Percentiles rank a stretch among this genome's conserved stretches.
Conservation (phyloP, 2,113 vertebrate species). For the Tringa solitaria region DNA sequence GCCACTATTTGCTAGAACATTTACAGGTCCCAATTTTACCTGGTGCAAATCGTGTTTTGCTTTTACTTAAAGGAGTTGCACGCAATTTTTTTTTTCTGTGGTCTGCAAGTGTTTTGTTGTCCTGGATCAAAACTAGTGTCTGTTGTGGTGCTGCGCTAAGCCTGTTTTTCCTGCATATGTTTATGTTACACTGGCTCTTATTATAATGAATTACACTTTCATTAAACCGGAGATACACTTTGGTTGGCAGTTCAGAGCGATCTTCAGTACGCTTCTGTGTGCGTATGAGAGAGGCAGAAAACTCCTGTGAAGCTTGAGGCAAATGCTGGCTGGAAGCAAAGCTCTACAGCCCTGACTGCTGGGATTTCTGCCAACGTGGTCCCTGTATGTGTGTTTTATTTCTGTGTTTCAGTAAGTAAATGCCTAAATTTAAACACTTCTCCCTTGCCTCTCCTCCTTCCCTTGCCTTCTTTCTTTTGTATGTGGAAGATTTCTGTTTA, state of each 20-base stretch:
- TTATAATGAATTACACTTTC: conserved; percentile 22
- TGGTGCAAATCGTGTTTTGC: not conserved
- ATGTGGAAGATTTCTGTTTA: not conserved
- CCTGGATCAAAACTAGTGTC: not conserved
- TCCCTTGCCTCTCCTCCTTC: not conserved
- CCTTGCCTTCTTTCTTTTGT: not conserved
- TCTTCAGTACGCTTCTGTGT: not conserved
- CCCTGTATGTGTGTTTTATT: not conserved
- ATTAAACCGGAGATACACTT: not conserved
- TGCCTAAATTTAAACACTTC: not conserved
- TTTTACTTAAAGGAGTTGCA: not conserved
- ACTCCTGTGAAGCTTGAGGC: not conserved
- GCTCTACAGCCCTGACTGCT: not conserved
- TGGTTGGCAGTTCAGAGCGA: not conserved
- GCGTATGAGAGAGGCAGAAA: not conserved
- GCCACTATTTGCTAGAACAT: not conserved
- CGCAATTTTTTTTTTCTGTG: not conserved
- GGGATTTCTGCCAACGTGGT: not conserved
- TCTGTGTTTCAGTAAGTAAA: conserved; percentile 44
- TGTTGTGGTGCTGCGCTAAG: not conserved
- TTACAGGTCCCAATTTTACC: not conserved
- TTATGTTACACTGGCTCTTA: conserved; percentile 1
- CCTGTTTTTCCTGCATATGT: conserved; percentile 59
- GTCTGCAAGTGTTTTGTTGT: not conserved
- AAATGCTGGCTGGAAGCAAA: not conserved